phyloP scores from a whole-genome alignment of 2,888 invertebrate genomes.

The Anagyrus pseudococci region DNA sequence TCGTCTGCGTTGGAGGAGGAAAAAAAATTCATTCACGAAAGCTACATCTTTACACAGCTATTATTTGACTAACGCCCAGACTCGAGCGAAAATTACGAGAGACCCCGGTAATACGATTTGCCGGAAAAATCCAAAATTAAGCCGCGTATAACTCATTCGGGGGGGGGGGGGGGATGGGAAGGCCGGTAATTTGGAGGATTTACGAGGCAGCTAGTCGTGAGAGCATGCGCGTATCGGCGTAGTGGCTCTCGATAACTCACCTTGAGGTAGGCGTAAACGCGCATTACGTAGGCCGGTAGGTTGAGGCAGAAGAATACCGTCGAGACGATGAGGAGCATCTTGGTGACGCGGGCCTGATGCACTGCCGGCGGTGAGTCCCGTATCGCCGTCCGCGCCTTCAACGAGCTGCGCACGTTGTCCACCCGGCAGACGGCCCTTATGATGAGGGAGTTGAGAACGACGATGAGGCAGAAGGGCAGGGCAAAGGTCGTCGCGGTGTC shows the following conservation, averaged over 20 bases:
- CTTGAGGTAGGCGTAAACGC: slow-evolving; percentile 70
- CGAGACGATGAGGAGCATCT: slow-evolving; percentile 84
- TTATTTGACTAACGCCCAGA: too few relatives aligned
- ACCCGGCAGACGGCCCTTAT: slow-evolving; percentile 72
- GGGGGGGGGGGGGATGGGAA: not conserved
- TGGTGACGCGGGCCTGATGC: slow-evolving; percentile 74
- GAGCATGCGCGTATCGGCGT: too few relatives aligned
- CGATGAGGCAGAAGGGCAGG: slow-evolving; percentile 74
- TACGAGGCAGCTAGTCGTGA: too few relatives aligned
- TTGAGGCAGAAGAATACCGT: slow-evolving; percentile 80
- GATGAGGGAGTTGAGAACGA: slow-evolving; percentile 76
- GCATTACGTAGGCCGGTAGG: slow-evolving; percentile 76
- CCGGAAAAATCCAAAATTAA: too few relatives aligned
- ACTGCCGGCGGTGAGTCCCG: slow-evolving; percentile 35
- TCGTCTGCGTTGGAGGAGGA: too few relatives aligned
- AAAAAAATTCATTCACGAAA: too few relatives aligned
- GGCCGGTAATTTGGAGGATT: too few relatives aligned
- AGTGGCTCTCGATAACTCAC: slow-evolving; percentile 63
- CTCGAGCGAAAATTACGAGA: too few relatives aligned
- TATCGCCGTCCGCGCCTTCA: slow-evolving; percentile 40
- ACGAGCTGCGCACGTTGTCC: slow-evolving; percentile 60
- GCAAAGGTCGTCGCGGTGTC: slow-evolving; percentile 78
- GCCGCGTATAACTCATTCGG: too few relatives aligned
- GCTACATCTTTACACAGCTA: too few relatives aligned
- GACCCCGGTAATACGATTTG: too few relatives aligned